Evolutionary conservation across 2,888 invertebrate species (phyloP), one percentile per base, ranked within the genome.

Genomic region (Phorcus lineatus): DNA sequence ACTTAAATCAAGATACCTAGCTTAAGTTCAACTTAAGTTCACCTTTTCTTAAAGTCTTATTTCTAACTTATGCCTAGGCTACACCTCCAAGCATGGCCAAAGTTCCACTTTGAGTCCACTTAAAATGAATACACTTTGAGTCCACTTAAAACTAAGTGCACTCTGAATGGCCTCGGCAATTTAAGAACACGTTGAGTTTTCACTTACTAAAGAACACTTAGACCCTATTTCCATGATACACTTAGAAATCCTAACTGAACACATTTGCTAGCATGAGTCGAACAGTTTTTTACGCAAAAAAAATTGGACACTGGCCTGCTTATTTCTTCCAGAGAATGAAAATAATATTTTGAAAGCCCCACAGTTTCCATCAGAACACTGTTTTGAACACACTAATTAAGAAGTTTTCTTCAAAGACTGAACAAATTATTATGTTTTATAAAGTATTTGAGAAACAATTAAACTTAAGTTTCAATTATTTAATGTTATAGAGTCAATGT

Each of bases 11-110:
- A 36, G 70, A 70, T 16, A 62, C 24, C 24, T 28, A 62, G 62
- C 40, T 70, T 40, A 70, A 70, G 40, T 70, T 70, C 70, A n/a
- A 70, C 70, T 70, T 40, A 70, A 36, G 70, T 40, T 70, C 70
- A 70, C 70, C 70, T 31, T 70, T 70, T 70, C 19, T 36, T 19
- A 19, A 70, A 57, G 24, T 57, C 57, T 36, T 47, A 47, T 9
- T 47, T 70, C 70, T 36, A 11, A 36, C 11, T 36, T 19, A 31
- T 36, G 70, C 70, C 24, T 40, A n/a, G 70, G 70, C 70, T n/a
- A n/a, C 70, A 70, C 70, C 36, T 70, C 70, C 36, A 40, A 70
- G 70, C 70, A 70, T 70, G 70, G 36, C 36, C 31, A 70, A 28
- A n/a, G 70, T 47, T 40, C 40, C 70, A 70, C 70, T 70, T 70